Conservation (phyloP, 2,888 invertebrate genomes). For the Oscheius sp. region DNA sequence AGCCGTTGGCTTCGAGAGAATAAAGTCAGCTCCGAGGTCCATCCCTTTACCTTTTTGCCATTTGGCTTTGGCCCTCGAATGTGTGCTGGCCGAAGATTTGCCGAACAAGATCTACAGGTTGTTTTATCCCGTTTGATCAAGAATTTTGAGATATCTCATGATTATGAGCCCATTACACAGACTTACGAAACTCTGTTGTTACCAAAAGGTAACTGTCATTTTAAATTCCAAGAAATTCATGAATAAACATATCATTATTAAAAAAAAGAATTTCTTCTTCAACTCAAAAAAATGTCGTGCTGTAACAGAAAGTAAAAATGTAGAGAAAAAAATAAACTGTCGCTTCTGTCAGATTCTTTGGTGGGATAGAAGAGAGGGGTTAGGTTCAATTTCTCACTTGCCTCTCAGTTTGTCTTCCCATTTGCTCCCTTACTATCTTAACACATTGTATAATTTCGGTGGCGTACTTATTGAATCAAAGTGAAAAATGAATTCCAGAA, state of each 20-base stretch:
- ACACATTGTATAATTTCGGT: too few relatives aligned
- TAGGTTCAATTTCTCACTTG: too few relatives aligned
- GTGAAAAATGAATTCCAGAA: too few relatives aligned
- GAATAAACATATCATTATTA: neutral
- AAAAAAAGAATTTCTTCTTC: too few relatives aligned
- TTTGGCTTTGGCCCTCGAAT: constrained; percentile 75
- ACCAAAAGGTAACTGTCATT: constrained; percentile 70
- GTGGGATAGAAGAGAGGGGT: too few relatives aligned
- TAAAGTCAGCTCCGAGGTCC: constrained; percentile 58
- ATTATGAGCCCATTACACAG: constrained; percentile 71
- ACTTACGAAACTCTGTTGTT: constrained; percentile 74
- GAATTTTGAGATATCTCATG: constrained; percentile 72
- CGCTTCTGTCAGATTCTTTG: too few relatives aligned
- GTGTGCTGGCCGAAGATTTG: constrained; percentile 75
- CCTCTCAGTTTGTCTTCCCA: too few relatives aligned
- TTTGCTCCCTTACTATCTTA: too few relatives aligned
- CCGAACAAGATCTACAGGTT: constrained; percentile 75
- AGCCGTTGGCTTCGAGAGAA: constrained; percentile 81
- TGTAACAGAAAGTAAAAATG: too few relatives aligned
- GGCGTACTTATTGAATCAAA: too few relatives aligned
- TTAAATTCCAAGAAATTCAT: constrained; percentile 46
- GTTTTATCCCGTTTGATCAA: constrained; percentile 72
- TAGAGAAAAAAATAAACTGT: too few relatives aligned
- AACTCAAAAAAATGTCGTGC: too few relatives aligned
- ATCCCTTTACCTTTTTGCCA: constrained; percentile 74